Evolutionary conservation across 2,113 vertebrate genomes (phyloP), one percentile per base, ranked within the genome.

Genomic region (Orthonyx spaldingii): DNA sequence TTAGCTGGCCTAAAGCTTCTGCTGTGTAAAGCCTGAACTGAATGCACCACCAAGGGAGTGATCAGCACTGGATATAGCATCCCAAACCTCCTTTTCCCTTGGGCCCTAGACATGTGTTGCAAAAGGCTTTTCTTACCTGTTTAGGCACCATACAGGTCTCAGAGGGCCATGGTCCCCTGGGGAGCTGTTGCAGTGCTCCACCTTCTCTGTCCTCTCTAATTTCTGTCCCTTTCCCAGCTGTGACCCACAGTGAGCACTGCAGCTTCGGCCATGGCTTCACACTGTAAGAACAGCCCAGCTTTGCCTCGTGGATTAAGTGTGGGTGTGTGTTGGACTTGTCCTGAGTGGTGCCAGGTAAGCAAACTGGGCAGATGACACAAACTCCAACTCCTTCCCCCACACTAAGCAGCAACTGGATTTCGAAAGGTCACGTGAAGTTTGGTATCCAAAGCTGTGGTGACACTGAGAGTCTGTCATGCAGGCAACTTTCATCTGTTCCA

Each of bases 281-380:
- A 2, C 13, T 33, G 55, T n/a, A 65, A 41, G 65, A 85, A 30
- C 0, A 13, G 13, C 30, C 8, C 61, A 52, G 30, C 39, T 75
- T 24, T 52, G 44, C 42, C 35, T 16, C 0, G 0, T 0, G 1
- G 70, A 30, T 55, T 64, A 7, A 0, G 0, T 44, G 74, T 26
- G 56, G 39, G 52, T 17, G 33, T n/a, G 68, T 32, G 3, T 0
- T 42, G 32, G 53, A 22, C 27, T 35, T 56, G 32, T 69, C 9
- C 49, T 28, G 70, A 27, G 7, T 5, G 24, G 10, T 68, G 27
- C 53, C 55, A 64, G 41, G 30, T 5, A 23, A 79, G 49, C 35
- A 53, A 79, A 72, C 13, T 3, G 71, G 53, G 35, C 41, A 56
- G 44, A 27, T 13, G 41, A 26, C 60, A 55, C 12, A n/a, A 87